Evolutionary conservation across 2,797 vertebrate species (phyloP).

Genomic region (Halcyon chelicuti): DNA sequence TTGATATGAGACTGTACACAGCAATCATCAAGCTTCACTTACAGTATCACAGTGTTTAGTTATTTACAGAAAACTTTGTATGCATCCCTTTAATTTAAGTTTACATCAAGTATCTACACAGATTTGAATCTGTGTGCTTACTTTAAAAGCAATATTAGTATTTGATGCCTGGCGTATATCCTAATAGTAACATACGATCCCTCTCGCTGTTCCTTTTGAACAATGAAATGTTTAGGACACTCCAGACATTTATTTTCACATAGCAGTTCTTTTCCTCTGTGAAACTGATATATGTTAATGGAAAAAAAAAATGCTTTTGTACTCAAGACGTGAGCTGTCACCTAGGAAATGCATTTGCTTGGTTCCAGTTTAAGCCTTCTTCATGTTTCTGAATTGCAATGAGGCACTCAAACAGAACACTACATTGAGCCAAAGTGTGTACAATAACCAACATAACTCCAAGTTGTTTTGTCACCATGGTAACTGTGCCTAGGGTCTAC

Average conservation of each 20-base stretch:
- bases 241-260: background rate
- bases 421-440: rapidly evolving
- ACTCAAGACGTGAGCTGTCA: background rate
- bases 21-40: background rate
- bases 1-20: background rate
- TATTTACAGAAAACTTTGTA: background rate
- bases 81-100: background rate
- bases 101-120: background rate
- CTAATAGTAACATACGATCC: background rate
- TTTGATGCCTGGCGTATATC: background rate
- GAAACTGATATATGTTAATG: background rate
- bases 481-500: background rate
- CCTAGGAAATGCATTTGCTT: background rate
- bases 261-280: background rate
- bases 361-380: background rate
- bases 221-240: background rate
- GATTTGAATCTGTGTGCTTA: background rate
- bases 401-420: background rate
- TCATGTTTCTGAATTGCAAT: background rate
- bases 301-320: background rate
- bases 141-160: background rate
- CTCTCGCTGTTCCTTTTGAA: background rate
- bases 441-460: background rate
- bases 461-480: background rate
- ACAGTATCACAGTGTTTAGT: background rate